phyloP scores from a whole-genome alignment of 2,888 invertebrate genomes.

The Scelioninae gen. 1 region DNA sequence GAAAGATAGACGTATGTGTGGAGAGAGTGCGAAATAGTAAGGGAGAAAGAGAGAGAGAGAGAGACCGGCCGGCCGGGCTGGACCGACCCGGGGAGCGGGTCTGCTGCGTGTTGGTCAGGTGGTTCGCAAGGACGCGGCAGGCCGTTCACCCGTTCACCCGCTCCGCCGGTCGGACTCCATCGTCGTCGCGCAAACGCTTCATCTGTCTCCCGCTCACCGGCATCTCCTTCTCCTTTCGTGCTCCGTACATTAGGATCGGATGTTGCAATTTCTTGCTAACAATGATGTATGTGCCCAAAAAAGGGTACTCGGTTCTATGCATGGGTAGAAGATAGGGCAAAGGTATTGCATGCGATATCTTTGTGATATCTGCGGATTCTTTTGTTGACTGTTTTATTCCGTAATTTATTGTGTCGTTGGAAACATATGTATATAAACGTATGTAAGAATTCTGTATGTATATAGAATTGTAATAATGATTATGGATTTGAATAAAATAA shows the following conservation, averaged over 20 bases:
- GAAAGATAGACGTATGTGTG: constrained; percentile 78
- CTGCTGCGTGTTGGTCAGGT: constrained; percentile 74
- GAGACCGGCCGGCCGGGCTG: constrained; percentile 79
- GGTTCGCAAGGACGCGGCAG: constrained; percentile 80
- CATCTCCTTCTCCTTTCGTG: constrained; percentile 60
- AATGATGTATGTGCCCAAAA: constrained; percentile 60
- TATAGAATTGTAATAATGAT: no score
- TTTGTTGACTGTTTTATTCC: no score
- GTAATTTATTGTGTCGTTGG: no score
- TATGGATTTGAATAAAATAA: no score
- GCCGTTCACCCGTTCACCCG: constrained; percentile 77
- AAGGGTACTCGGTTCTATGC: constrained; percentile 35
- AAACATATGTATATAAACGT: no score
- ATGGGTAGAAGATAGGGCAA: constrained; percentile 1
- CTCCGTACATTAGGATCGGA: constrained; percentile 56
- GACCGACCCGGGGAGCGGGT: constrained; percentile 75
- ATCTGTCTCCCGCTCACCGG: constrained; percentile 65
- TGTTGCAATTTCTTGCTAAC: constrained; percentile 64
- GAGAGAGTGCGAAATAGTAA: constrained; percentile 48
- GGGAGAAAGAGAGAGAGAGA: constrained; percentile 17
- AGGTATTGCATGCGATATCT: no score
- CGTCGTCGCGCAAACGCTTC: constrained; percentile 70
- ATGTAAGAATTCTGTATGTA: no score
- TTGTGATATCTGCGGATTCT: no score
- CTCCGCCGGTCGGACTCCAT: constrained; percentile 70